These are phyloP conservation scores for Ennomos fuscantarius DNA, from an alignment of 2,888 invertebrate species.

Conservation along the genomic window DNA sequence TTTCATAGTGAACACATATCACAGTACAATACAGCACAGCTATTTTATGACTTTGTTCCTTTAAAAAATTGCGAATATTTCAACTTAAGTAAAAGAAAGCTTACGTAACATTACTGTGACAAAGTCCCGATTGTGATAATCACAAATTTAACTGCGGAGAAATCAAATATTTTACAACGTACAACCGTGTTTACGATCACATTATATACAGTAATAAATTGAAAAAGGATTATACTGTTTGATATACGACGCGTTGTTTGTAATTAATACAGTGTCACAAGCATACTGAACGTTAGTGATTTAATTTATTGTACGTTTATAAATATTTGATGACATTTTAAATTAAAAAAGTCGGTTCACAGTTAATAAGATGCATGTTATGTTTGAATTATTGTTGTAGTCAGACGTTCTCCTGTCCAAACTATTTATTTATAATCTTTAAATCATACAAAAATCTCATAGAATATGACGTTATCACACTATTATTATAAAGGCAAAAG, in stretches of 20 bases:
- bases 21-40: no score
- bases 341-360: conserved; percentile 13
- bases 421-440: no score
- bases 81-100: no score
- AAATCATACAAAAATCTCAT: no score
- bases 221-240: conserved; percentile 25
- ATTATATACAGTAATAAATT: conserved; percentile 26
- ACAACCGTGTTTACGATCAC: conserved; percentile 16
- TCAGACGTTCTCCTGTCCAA: no score
- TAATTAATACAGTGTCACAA: conserved; percentile 32
- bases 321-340: conserved; percentile 26
- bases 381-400: not conserved
- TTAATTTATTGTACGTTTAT: conserved; percentile 26
- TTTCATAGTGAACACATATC: no score
- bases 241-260: conserved; percentile 27
- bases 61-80: no score
- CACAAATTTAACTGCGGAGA: not conserved
- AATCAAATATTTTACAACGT: conserved; percentile 23
- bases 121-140: not conserved
- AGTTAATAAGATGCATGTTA: not conserved
- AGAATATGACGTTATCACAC: no score
- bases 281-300: conserved; percentile 23
- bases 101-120: not conserved
- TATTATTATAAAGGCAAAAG: no score
- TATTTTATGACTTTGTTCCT: no score